Conservation (phyloP, 1,140 invertebrate genomes). For the Rhopalosiphum maidis region DNA sequence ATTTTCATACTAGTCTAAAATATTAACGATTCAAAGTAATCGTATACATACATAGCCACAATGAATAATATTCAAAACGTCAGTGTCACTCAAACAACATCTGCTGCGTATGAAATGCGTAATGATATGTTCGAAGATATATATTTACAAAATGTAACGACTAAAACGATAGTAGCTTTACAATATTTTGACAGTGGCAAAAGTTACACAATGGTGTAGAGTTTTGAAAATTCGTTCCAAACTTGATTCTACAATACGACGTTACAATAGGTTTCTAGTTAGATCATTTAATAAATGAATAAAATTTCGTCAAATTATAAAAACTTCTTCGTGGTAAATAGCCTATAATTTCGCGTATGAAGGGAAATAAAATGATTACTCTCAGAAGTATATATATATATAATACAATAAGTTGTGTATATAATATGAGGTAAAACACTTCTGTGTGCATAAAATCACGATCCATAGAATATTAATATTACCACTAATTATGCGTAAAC, state of each 20-base stretch:
- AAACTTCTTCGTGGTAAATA: too few species aligned
- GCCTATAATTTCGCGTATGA: too few species aligned
- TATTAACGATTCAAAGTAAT: constrained; percentile 16
- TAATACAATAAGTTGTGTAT: neutral
- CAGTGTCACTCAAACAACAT: constrained; percentile 18
- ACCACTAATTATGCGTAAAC: neutral
- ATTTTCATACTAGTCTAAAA: neutral
- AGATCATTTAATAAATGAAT: too few species aligned
- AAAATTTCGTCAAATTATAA: too few species aligned
- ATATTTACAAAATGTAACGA: neutral
- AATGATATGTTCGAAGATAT: neutral
- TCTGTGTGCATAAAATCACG: neutral
- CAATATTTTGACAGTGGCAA: neutral
- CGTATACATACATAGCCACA: neutral
- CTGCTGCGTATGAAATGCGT: neutral
- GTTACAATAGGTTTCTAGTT: neutral
- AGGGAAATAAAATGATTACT: too few species aligned
- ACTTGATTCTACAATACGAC: neutral
- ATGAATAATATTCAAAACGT: neutral
- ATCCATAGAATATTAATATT: neutral
- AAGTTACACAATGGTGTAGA: neutral
- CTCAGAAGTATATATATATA: too few species aligned
- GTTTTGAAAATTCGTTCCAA: neutral
- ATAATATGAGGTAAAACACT: neutral
- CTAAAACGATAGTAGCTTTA: neutral